Conservation (phyloP, 2,113 vertebrate genomes). For the Osmerus mordax region DNA sequence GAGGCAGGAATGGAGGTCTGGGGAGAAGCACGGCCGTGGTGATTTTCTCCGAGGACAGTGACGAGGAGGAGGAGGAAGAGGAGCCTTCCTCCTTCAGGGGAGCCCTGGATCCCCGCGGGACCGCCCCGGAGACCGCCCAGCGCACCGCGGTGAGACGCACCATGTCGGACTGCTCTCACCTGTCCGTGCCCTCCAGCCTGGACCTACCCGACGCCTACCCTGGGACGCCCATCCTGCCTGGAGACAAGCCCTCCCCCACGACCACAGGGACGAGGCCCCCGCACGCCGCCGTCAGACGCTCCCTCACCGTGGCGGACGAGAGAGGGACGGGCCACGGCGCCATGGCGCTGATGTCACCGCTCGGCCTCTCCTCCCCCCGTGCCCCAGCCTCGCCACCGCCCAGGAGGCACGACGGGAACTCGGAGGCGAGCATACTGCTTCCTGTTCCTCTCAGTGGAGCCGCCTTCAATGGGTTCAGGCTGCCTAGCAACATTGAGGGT, state of each 20-base stretch:
- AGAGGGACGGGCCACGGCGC: constrained; percentile 39
- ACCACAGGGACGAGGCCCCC: constrained; percentile 44
- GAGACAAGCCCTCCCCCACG: constrained; percentile 40
- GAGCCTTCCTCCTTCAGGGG: background rate
- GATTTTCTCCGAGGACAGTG: constrained; percentile 7
- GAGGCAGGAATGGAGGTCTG: background rate
- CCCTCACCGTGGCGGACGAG: constrained; percentile 75
- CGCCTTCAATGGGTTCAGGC: constrained; percentile 19
- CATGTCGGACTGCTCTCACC: constrained; percentile 89
- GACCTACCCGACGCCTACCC: constrained; percentile 78
- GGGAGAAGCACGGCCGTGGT: background rate
- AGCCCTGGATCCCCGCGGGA: constrained; percentile 36
- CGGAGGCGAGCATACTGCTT: constrained; percentile 57
- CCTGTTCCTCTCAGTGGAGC: constrained; percentile 50
- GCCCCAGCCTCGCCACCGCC: constrained; percentile 66
- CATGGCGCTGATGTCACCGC: constrained; percentile 40
- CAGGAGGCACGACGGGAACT: constrained; percentile 56
- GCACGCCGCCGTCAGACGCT: constrained; percentile 72
- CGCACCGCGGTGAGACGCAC: constrained; percentile 80
- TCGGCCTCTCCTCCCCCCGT: constrained; percentile 36
- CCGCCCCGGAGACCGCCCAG: constrained; percentile 57
- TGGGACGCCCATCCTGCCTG: constrained; percentile 50
- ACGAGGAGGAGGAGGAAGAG: constrained; percentile 40
- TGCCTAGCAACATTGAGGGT: constrained; percentile 38
- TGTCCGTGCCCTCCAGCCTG: constrained; percentile 81